Percentiles rank a stretch among this genome's conserved stretches.
Evolutionary conservation across 2,113 vertebrate genomes (phyloP).

Genomic region (Noturus placidus): DNA sequence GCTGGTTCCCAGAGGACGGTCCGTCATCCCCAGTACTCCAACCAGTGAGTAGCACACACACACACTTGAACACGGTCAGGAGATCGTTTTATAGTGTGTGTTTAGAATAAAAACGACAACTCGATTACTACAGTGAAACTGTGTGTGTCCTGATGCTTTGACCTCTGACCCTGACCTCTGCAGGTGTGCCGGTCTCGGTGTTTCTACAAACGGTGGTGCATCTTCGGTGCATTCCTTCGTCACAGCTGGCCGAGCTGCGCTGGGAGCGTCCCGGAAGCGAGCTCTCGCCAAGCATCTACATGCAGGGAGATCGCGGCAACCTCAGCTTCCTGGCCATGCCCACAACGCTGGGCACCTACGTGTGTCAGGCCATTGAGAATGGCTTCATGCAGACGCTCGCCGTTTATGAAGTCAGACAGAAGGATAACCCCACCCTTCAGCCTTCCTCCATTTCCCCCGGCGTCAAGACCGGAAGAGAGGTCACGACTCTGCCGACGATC

Average conservation of each 20-base stretch:
- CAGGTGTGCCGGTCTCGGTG: constrained; percentile 63
- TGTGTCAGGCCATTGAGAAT: constrained; percentile 68
- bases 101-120: background rate
- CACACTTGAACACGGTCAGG: background rate
- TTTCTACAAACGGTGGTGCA: constrained; percentile 70
- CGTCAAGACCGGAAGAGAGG: background rate
- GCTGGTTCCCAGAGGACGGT: constrained; percentile 41
- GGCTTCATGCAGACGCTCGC: constrained; percentile 66
- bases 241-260: constrained; percentile 62
- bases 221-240: constrained; percentile 61
- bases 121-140: background rate
- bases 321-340: constrained; percentile 72
- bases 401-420: constrained; percentile 67
- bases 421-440: constrained; percentile 46
- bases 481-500: background rate
- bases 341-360: constrained; percentile 67
- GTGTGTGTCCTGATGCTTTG: constrained; percentile 17
- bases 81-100: background rate
- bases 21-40: constrained; percentile 41
- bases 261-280: constrained; percentile 69
- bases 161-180: constrained; percentile 13
- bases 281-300: constrained; percentile 65
- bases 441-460: background rate
- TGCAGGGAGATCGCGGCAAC: constrained; percentile 60
- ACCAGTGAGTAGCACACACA: constrained; percentile 54